Evolutionary conservation across 2,113 vertebrate species (phyloP).

Genomic region (Scytalopus superciliaris): DNA sequence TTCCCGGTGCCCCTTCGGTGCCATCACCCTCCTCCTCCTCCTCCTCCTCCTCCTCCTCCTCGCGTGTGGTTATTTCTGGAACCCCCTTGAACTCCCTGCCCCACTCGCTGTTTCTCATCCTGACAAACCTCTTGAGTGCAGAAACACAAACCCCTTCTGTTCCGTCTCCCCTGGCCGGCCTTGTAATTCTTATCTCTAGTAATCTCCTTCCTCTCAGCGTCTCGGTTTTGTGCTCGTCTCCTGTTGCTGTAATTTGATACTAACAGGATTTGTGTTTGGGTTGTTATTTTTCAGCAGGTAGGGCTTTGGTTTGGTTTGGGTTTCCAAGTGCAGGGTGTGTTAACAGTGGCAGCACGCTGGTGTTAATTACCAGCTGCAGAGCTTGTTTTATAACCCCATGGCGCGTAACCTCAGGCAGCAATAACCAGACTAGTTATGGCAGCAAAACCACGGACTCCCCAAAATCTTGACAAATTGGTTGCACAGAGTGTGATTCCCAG

Average conservation of each 20-base stretch:
- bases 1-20: background rate
- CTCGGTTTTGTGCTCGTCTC: background rate
- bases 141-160: background rate
- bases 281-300: background rate
- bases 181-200: background rate
- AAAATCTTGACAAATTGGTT: background rate
- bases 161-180: background rate
- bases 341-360: background rate
- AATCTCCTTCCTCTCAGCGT: background rate
- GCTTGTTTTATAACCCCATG: background rate
- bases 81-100: background rate
- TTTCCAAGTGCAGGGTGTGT: background rate
- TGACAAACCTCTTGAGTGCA: background rate
- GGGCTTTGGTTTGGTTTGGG: background rate
- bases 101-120: background rate
- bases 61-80: fast-evolving
- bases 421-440: background rate
- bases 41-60: too few relatives aligned
- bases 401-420: fast-evolving
- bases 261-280: background rate
- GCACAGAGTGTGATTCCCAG: background rate
- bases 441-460: background rate
- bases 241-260: background rate
- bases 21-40: background rate
- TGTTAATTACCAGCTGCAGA: background rate